Conservation (phyloP, 1,140 invertebrate species). For the Drosophila sp. region DNA sequence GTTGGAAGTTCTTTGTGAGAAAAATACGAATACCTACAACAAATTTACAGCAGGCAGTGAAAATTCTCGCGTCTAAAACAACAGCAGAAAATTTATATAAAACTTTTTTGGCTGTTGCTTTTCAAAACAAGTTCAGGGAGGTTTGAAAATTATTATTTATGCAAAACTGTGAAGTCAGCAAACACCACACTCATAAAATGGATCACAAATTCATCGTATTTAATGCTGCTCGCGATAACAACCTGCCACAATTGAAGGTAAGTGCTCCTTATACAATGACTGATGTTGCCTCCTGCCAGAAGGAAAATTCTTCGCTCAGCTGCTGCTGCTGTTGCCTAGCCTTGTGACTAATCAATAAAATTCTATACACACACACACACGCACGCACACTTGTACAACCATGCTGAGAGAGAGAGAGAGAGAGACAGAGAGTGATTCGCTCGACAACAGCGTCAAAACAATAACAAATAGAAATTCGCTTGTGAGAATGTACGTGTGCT, state of each 20-base stretch:
- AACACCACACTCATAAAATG: constrained; percentile 59
- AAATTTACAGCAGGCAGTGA: constrained; percentile 38
- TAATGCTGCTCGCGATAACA: constrained; percentile 81
- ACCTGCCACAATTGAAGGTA: constrained; percentile 79
- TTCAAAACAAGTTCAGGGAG: constrained; percentile 20
- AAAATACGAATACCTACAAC: constrained; percentile 24
- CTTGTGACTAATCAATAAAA: constrained; percentile 83
- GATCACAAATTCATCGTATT: constrained; percentile 82
- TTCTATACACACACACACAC: constrained; percentile 57
- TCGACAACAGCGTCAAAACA: constrained; percentile 57
- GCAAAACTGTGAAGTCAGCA: constrained; percentile 36
- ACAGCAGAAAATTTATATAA: constrained; percentile 42
- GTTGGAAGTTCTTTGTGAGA: constrained; percentile 47
- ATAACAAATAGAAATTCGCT: constrained; percentile 49
- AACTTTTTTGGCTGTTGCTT: constrained; percentile 40
- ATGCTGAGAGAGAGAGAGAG: constrained; percentile 20
- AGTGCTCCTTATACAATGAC: constrained; percentile 31
- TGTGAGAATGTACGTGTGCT: constrained; percentile 10
- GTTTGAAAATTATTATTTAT: constrained; percentile 40
- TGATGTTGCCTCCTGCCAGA: too few relatives aligned
- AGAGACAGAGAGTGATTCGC: constrained; percentile 19
- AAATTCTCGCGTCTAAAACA: constrained; percentile 36
- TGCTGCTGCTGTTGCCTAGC: constrained; percentile 49
- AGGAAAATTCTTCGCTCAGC: constrained; percentile 17
- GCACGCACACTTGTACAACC: constrained; percentile 24